Conservation (phyloP, 1,140 invertebrate genomes). For the Brachionus manjavacas region DNA sequence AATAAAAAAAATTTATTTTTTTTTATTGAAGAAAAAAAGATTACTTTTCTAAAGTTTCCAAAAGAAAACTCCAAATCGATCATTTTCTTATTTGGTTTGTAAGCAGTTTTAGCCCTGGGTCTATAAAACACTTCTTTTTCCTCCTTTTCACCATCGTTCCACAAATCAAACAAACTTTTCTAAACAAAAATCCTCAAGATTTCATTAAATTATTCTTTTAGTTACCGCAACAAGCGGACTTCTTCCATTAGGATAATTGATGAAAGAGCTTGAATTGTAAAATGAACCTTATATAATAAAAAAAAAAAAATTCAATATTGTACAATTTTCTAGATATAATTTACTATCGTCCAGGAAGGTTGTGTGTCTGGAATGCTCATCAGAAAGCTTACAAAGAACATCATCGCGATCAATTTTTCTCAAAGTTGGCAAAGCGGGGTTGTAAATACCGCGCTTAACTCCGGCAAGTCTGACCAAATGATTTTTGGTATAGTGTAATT, state of each 20-base stretch:
- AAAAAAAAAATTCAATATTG: too few species aligned
- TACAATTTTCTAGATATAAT: background rate
- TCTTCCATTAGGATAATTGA: background rate
- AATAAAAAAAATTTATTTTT: background rate
- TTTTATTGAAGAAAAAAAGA: background rate
- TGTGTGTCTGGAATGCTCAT: conserved; percentile 53
- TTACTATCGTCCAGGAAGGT: conserved; percentile 44
- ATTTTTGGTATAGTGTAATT: conserved; percentile 44
- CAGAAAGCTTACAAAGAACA: conserved; percentile 51
- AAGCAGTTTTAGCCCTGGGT: background rate
- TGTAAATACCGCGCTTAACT: conserved; percentile 53
- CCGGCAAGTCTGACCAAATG: conserved; percentile 50
- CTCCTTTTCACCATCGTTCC: background rate
- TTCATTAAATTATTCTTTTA: background rate
- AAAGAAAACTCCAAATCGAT: background rate
- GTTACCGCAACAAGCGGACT: background rate
- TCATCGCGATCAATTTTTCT: conserved; percentile 56
- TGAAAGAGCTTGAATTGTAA: background rate
- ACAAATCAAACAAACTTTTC: background rate
- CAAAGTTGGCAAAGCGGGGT: conserved; percentile 52
- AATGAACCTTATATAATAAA: background rate
- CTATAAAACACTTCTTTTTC: background rate
- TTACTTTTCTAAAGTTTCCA: conserved; percentile 16
- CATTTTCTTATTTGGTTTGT: background rate
- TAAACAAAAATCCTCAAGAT: background rate